Evolutionary conservation across 2,113 vertebrate species (phyloP).

Genomic region (Emydocephalus ijimae): DNA sequence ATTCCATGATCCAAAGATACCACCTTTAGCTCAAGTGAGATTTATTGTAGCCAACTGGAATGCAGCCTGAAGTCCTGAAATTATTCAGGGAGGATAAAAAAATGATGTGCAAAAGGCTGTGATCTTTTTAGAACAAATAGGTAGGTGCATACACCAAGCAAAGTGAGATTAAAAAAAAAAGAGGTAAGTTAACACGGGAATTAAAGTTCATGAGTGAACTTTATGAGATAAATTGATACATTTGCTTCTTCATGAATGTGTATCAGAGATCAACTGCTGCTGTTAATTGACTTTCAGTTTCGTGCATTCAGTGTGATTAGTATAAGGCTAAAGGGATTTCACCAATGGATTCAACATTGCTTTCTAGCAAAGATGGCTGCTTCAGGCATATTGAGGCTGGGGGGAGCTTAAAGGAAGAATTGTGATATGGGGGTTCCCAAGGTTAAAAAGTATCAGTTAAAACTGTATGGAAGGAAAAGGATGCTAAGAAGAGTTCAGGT

Average conservation of each 20-base stretch:
- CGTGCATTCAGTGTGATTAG: not conserved
- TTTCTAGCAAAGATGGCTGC: not conserved
- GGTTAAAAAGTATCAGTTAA: not conserved
- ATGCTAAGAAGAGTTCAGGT: not conserved
- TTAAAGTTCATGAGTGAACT: not conserved
- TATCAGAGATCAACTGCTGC: not conserved
- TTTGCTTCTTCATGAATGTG: not conserved
- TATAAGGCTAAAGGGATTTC: not conserved
- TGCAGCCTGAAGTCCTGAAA: not conserved
- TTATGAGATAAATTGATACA: slow-evolving; percentile 14
- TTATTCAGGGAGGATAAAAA: not conserved
- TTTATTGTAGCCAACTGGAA: not conserved
- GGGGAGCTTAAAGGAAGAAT: not conserved
- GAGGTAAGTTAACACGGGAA: not conserved
- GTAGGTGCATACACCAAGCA: not conserved
- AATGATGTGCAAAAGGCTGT: not conserved
- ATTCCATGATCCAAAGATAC: not conserved
- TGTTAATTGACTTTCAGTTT: slow-evolving; percentile 10
- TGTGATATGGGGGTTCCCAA: not conserved
- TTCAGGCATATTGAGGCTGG: not conserved
- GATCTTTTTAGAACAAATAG: not conserved
- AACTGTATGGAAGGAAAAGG: not conserved
- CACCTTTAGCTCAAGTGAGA: not conserved
- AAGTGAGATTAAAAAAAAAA: not conserved
- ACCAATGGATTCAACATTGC: not conserved